Evolutionary conservation across 2,113 vertebrate species (phyloP).

Genomic region (Phylloscopus trochiloides): DNA sequence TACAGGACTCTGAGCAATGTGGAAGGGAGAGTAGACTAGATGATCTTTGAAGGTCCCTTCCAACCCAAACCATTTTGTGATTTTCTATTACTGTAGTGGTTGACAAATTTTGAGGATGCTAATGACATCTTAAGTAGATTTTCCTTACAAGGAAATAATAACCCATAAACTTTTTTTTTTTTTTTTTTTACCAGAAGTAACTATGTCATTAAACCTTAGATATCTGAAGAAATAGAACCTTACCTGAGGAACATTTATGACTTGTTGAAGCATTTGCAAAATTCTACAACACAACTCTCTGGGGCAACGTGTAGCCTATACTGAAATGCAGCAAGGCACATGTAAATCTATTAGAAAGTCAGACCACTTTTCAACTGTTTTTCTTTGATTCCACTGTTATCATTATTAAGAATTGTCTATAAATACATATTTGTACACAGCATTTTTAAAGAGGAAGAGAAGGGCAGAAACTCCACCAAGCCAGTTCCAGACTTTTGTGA

Average conservation of each 20-base stretch:
- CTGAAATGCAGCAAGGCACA: not conserved
- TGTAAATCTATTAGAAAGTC: not conserved
- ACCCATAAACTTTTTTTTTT: not conserved
- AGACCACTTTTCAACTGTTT: not conserved
- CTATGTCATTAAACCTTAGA: not conserved
- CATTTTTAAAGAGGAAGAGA: not conserved
- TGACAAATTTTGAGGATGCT: not conserved
- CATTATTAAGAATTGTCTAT: not conserved
- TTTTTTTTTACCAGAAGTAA: not conserved
- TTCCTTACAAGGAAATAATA: not conserved
- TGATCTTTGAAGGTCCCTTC: not conserved
- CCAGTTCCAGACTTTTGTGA: not conserved
- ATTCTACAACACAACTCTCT: not conserved
- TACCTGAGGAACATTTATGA: not conserved
- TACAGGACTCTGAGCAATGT: not conserved
- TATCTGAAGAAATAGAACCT: not conserved
- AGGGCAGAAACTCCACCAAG: not conserved
- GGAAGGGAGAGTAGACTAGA: not conserved
- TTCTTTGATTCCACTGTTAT: not conserved
- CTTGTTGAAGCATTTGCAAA: not conserved
- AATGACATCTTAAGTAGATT: not conserved
- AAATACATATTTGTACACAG: not conserved
- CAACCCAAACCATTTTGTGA: not conserved
- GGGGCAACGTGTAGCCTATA: accelerated
- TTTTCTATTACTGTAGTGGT: not conserved